Evolutionary conservation across 2,797 vertebrate genomes (phyloP), one percentile per base, ranked within the genome.

Genomic region (Labeo calbasu): DNA sequence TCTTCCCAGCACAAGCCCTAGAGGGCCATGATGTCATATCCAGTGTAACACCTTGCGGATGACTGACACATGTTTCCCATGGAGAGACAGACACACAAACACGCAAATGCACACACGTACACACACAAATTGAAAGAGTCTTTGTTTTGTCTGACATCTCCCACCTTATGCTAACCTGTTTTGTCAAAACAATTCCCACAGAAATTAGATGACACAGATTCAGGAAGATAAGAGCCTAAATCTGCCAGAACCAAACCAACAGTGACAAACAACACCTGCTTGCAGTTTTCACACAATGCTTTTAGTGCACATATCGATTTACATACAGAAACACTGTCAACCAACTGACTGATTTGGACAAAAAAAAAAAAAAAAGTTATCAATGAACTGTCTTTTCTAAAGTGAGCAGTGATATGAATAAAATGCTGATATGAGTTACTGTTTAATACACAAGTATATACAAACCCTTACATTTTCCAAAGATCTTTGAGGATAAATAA

Each of bases 131-230:
- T 90, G 91, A 85, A 89, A 77, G 88, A 85, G 88, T 88, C 92
- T 94, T 94, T 90, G 92, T 92, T 92, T 94, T 85, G 91, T 92
- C 91, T 91, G 88, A 92, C 91, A 92, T 92, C 92, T 92, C 91
- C 87, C 91, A 93, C 92, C 93, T 94, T 90, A 94, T 92, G 90
- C 93, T 95, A 95, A 95, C 93, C 93, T 94, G 95, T 95, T 95
- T 95, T 95, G 95, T 95, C 94, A 96, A 95, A 95, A 95, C 93
- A 95, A 94, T 94, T 94, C 95, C 93, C 93, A 88, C 84, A 94
- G 94, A 95, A 95, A 94, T 94, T 94, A 94, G 94, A 94, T 92
- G 91, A 94, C 93, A 89, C 91, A 93, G 92, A 92, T 93, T 92
- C 89, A 91, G 91, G 90, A 93, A 92, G 92, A 91, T 91, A 91